phyloP scores from a whole-genome alignment of 2,888 invertebrate genomes.

The Hoplodrina ambigua region DNA sequence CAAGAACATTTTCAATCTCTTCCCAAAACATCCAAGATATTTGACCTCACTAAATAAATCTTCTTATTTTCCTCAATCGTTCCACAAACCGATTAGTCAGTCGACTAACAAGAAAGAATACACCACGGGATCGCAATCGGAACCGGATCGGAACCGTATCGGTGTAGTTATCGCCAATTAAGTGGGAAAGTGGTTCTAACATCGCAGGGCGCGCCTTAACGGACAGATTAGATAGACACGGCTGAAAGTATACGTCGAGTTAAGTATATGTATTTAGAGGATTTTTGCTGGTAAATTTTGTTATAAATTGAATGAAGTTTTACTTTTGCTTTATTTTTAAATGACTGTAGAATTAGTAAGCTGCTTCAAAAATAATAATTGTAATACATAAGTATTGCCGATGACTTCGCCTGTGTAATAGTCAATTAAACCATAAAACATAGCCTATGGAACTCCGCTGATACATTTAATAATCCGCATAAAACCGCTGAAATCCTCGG shows the following conservation, averaged over 20 bases:
- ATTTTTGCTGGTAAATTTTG: background rate
- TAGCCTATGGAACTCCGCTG: no score
- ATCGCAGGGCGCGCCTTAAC: constrained; percentile 42
- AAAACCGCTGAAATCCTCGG: no score
- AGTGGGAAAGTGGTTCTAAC: constrained; percentile 62
- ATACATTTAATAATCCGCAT: no score
- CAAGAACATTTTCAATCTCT: constrained; percentile 7
- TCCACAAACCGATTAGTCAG: constrained; percentile 59
- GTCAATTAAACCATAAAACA: no score
- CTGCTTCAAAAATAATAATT: no score
- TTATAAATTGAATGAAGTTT: background rate
- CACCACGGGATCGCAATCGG: constrained; percentile 69
- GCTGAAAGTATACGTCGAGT: constrained; percentile 27
- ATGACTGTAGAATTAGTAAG: background rate
- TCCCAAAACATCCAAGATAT: constrained; percentile 1
- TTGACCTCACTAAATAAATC: constrained; percentile 35
- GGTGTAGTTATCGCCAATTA: constrained; percentile 76
- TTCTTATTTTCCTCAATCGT: constrained; percentile 50
- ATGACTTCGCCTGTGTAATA: no score
- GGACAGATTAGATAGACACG: constrained; percentile 51
- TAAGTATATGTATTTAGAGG: constrained; percentile 34
- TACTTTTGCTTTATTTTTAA: background rate
- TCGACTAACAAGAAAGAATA: constrained; percentile 68
- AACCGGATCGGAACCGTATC: constrained; percentile 61
- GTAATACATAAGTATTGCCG: no score